Conservation (phyloP, 2,113 vertebrate species). For the Aegithalos caudatus region DNA sequence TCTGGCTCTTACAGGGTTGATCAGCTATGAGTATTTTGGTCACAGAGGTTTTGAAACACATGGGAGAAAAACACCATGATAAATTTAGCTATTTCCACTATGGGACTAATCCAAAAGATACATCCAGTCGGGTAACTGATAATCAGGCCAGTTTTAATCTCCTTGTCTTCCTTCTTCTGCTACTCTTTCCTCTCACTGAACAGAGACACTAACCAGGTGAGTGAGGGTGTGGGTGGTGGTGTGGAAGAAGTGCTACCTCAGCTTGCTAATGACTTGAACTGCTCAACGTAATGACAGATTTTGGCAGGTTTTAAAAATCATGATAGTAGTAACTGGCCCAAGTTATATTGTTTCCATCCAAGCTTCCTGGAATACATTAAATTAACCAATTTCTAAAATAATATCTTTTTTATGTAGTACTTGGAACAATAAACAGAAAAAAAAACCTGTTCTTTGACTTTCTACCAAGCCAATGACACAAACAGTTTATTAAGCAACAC, state of each 20-base stretch:
- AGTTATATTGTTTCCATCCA: not conserved
- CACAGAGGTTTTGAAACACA: not conserved
- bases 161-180: not conserved
- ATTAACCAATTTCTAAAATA: not conserved
- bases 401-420: not conserved
- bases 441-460: not conserved
- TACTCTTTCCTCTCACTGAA: not conserved
- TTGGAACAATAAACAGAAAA: not conserved
- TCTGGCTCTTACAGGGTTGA: not conserved
- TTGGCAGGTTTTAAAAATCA: not conserved
- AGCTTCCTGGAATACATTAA: not conserved
- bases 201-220: not conserved
- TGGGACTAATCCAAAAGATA: not conserved
- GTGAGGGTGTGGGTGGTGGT: not conserved
- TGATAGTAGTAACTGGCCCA: not conserved
- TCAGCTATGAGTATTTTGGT: not conserved
- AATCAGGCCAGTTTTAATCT: not conserved
- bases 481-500: not conserved
- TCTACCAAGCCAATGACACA: not conserved
- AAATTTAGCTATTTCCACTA: not conserved
- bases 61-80: rapidly evolving
- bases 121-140: rapidly evolving
- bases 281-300: not conserved
- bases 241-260: not conserved
- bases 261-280: not conserved